Evolutionary conservation across 2,888 invertebrate species (phyloP), one percentile per base, ranked within the genome.

Genomic region (Xanthia togata): DNA sequence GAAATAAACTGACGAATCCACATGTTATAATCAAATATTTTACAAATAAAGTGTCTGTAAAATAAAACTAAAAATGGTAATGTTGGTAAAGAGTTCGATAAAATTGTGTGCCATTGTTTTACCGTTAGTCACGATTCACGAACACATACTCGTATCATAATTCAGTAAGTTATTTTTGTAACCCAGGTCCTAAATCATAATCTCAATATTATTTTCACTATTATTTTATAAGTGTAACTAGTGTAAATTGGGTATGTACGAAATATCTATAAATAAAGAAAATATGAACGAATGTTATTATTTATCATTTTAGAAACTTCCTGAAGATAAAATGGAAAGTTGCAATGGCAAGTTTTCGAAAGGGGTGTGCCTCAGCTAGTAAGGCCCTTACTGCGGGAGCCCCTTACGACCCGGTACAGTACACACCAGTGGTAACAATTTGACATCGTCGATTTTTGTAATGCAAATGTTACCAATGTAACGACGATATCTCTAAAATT

Each of bases 1-100:
- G 79, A 71, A 90, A 91, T 53, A 85, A 89, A 78, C 76, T 80
- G 6, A 72, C 72, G 20, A 89, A 91, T 86, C 91, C 92, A 1
- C 62, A 75, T 62, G 64, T 90, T 63, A 75, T 93, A 65, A 73
- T 88, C 35, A 85, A 92, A 84, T 93, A 91, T 76, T 91, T 92
- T 79, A 85, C 77, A 31, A 79, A 78, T 47, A 17, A 55, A 64
- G 38, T 6, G 4, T 38, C 41, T n/a, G 23, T n/a, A 50, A 57
- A 63, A 26, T 63, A 4, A 44, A 50, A 35, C 4, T 62, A 20
- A 20, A n/a, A 60, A 23, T 59, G 1, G 17, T 23, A 23, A 20
- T 38, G 17, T 31, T 73, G 50, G 26, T 60, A 38, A 35, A 67
- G 17, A 62, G 38, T 70, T 47, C 1, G 0, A 35, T 35, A 6